Conservation (phyloP, 1,140 invertebrate genomes). For the Ridgeia piscesae region DNA sequence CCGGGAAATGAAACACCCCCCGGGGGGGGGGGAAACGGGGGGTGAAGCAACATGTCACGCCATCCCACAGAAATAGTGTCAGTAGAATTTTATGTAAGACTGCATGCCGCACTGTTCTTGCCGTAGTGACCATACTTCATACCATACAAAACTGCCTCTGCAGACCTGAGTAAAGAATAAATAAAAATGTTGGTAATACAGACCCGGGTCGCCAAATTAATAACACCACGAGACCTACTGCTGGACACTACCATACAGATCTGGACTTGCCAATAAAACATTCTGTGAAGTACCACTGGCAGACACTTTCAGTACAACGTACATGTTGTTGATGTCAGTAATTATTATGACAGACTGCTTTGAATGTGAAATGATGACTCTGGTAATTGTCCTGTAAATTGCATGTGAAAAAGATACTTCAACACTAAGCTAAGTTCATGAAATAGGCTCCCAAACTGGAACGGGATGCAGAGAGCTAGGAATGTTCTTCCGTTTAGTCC, state of each 20-base stretch:
- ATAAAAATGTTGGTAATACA: not conserved
- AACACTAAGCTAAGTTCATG: too few relatives aligned
- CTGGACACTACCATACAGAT: not conserved
- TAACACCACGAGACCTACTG: not conserved
- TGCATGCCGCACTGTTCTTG: too few relatives aligned
- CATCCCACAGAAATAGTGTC: too few relatives aligned
- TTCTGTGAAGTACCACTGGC: too few relatives aligned
- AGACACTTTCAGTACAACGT: too few relatives aligned
- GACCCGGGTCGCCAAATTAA: too few relatives aligned
- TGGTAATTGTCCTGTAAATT: not conserved
- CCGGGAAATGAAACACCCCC: not conserved
- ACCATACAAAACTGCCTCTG: too few relatives aligned
- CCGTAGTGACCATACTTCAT: too few relatives aligned
- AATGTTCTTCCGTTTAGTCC: not conserved
- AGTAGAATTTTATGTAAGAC: too few relatives aligned
- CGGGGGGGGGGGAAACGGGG: too few relatives aligned
- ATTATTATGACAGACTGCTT: not conserved
- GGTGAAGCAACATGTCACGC: too few relatives aligned
- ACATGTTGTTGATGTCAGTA: not conserved
- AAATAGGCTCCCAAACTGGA: not conserved
- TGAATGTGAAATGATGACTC: not conserved
- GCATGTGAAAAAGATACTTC: too few relatives aligned
- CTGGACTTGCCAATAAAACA: not conserved
- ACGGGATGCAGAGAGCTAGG: not conserved
- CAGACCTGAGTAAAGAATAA: not conserved